Conservation (phyloP, 2,113 vertebrate species). For the Albula goreensis region DNA sequence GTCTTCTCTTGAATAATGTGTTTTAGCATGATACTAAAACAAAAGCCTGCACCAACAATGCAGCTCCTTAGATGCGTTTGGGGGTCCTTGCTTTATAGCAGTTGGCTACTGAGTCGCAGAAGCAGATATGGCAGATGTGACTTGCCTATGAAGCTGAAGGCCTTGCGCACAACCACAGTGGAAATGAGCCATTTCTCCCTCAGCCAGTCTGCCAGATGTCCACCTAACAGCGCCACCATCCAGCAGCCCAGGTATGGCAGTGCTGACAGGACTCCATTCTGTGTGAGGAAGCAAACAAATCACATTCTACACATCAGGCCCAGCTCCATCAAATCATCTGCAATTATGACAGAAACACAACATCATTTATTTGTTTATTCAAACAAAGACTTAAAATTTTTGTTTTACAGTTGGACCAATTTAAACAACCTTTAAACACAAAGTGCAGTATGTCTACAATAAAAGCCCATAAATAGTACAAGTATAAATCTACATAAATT, state of each 20-base stretch:
- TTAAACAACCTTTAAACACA: background rate
- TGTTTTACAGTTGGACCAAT: background rate
- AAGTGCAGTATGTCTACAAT: background rate
- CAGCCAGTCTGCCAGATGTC: conserved; percentile 86
- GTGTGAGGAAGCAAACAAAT: background rate
- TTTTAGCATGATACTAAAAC: no score
- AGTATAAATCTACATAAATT: no score
- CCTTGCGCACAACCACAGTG: conserved; percentile 83
- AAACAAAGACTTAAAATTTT: background rate
- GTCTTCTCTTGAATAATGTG: no score
- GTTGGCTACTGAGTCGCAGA: background rate
- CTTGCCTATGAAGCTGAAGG: conserved; percentile 82
- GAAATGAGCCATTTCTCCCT: conserved; percentile 74
- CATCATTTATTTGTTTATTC: background rate
- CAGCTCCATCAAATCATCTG: background rate
- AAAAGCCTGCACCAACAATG: no score
- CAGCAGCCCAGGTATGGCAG: conserved; percentile 91
- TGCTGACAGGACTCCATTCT: conserved; percentile 93
- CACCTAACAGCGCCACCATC: conserved; percentile 80
- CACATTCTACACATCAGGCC: background rate
- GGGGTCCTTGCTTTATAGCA: background rate
- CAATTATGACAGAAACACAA: background rate
- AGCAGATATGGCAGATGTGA: background rate
- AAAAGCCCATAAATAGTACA: no score
- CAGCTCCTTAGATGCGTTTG: no score